Conservation (phyloP, 2,888 invertebrate species). For the Heliconius ismenius region DNA sequence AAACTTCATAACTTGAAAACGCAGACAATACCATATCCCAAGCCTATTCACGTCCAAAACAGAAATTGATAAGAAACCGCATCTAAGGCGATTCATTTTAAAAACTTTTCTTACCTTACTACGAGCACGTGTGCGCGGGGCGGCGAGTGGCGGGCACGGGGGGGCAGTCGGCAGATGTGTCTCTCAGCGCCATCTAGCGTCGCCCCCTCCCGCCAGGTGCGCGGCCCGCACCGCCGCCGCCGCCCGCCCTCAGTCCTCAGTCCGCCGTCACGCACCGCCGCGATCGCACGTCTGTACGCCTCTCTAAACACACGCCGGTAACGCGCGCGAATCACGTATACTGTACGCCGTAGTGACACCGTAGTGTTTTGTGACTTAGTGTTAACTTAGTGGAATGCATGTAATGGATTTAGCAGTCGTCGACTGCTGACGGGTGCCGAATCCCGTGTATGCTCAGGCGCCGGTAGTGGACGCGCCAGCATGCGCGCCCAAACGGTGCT, state of each 20-base stretch:
- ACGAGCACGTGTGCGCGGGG: conserved; percentile 72
- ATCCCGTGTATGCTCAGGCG: conserved; percentile 77
- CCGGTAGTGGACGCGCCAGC: conserved; percentile 79
- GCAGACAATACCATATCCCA: conserved; percentile 20
- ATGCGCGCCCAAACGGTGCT: conserved; percentile 81
- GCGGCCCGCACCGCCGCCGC: conserved; percentile 57
- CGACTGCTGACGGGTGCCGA: conserved; percentile 71
- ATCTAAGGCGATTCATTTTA: conserved; percentile 50
- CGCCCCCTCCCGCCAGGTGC: conserved; percentile 36
- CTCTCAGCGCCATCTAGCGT: conserved; percentile 80
- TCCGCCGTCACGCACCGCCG: conserved; percentile 78
- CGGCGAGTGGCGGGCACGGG: conserved; percentile 48
- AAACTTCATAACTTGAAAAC: not conserved
- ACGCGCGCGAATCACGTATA: conserved; percentile 76
- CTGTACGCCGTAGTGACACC: conserved; percentile 64
- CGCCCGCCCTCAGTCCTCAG: conserved; percentile 79
- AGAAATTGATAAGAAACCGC: conserved; percentile 42
- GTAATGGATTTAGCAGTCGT: conserved; percentile 78
- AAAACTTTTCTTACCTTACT: conserved; percentile 43
- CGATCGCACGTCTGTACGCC: conserved; percentile 63
- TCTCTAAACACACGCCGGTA: conserved; percentile 51
- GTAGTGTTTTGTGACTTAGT: conserved; percentile 80
- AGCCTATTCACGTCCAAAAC: not conserved
- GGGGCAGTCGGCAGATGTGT: conserved; percentile 73
- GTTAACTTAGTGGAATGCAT: conserved; percentile 64